Conservation (phyloP, 2,797 vertebrate species). For the Anguilla anguilla region DNA sequence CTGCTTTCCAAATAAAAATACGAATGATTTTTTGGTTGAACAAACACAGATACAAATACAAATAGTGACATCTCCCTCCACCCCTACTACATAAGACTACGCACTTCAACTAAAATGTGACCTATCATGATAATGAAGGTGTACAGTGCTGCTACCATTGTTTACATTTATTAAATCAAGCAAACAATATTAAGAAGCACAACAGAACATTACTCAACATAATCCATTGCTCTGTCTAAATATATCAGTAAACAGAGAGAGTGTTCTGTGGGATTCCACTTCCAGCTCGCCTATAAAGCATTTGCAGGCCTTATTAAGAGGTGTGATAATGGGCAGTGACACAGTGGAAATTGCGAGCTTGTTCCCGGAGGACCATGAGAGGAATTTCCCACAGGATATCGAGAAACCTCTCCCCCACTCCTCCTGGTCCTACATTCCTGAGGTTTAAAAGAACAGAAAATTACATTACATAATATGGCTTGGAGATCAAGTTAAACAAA, state of each 20-base stretch:
- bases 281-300: background rate
- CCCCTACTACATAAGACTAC: background rate
- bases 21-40: no score
- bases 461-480: background rate
- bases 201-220: background rate
- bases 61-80: no score
- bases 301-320: background rate
- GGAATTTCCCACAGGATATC: slow-evolving; percentile 11
- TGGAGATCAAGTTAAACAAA: background rate
- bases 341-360: background rate
- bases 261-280: no score
- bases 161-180: background rate
- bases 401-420: background rate
- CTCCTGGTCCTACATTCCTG: slow-evolving; percentile 14
- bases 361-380: background rate
- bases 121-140: background rate
- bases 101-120: background rate
- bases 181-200: background rate
- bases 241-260: background rate
- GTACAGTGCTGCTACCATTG: background rate
- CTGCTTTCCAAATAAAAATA: no score
- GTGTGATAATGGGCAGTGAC: slow-evolving; percentile 10
- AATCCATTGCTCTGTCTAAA: background rate
- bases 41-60: no score
- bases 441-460: slow-evolving; percentile 9